Percentiles rank a stretch among this genome's conserved stretches.
Evolutionary conservation across 2,797 vertebrate genomes (phyloP).

Genomic region (Enteromius mattozi): DNA sequence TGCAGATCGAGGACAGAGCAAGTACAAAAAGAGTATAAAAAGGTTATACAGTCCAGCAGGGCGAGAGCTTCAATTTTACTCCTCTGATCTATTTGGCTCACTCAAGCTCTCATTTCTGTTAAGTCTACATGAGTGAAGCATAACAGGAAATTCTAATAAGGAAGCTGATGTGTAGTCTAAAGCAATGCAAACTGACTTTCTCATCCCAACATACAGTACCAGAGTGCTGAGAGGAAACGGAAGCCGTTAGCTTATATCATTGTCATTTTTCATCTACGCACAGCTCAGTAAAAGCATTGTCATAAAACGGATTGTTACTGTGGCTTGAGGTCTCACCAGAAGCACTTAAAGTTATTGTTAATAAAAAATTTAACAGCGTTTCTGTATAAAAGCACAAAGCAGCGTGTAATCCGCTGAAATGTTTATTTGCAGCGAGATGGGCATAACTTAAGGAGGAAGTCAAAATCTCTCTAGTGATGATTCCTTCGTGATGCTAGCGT

Average conservation of each 20-base stretch:
- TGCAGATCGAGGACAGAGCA: slow-evolving; percentile 60
- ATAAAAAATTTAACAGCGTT: slow-evolving; percentile 51
- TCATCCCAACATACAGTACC: neutral
- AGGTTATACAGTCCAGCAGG: neutral
- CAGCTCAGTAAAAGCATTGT: slow-evolving; percentile 59
- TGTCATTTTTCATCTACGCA: slow-evolving; percentile 6
- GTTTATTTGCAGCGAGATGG: slow-evolving; percentile 12
- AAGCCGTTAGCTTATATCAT: neutral
- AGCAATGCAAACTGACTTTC: slow-evolving; percentile 6
- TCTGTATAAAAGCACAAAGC: slow-evolving; percentile 36
- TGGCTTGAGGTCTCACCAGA: slow-evolving; percentile 54
- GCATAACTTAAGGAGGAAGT: slow-evolving; percentile 19
- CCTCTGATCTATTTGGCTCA: slow-evolving; percentile 67
- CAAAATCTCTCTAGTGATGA: slow-evolving; percentile 28
- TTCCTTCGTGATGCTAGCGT: slow-evolving; percentile 30
- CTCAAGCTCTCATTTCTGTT: slow-evolving; percentile 60
- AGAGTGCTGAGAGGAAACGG: neutral
- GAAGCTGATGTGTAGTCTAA: slow-evolving; percentile 6
- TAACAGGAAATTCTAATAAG: slow-evolving; percentile 51
- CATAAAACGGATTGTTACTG: slow-evolving; percentile 29
- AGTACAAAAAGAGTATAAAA: slow-evolving; percentile 11
- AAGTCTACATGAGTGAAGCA: slow-evolving; percentile 57
- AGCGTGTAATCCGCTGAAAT: slow-evolving; percentile 10
- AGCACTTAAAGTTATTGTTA: slow-evolving; percentile 59
- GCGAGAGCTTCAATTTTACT: slow-evolving; percentile 11